Evolutionary conservation across 2,888 invertebrate species (phyloP).

Genomic region (Tiphia femorata): DNA sequence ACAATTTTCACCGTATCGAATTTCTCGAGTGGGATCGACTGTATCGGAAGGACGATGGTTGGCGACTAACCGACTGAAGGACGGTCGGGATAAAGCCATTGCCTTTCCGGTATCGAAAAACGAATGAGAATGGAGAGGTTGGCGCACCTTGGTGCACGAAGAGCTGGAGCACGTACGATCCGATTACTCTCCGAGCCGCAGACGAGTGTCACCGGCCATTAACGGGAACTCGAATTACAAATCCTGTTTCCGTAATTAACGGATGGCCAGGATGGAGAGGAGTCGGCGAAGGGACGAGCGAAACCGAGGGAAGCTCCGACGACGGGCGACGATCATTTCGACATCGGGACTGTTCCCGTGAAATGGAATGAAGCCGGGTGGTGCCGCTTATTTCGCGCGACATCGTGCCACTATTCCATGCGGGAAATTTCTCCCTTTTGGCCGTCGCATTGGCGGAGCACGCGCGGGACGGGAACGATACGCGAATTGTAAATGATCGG

Average conservation of each 20-base stretch:
- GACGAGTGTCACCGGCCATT: slow-evolving; percentile 49
- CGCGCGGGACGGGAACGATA: too few relatives aligned
- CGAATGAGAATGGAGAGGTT: slow-evolving; percentile 33
- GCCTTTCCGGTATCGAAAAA: slow-evolving; percentile 23
- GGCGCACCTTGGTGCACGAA: slow-evolving; percentile 30
- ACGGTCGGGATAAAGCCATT: slow-evolving; percentile 13
- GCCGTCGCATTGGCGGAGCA: too few relatives aligned
- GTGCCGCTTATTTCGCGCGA: too few relatives aligned
- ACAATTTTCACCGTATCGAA: too few relatives aligned
- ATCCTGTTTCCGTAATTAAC: slow-evolving; percentile 50
- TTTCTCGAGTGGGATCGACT: too few relatives aligned
- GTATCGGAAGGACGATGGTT: too few relatives aligned
- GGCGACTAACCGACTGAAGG: slow-evolving; percentile 15
- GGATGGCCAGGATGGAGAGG: slow-evolving; percentile 17
- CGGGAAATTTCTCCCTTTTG: too few relatives aligned
- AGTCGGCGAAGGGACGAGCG: neutral
- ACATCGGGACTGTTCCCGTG: neutral
- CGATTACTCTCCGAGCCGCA: slow-evolving; percentile 39
- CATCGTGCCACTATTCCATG: too few relatives aligned
- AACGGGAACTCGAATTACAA: slow-evolving; percentile 53
- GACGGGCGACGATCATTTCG: neutral
- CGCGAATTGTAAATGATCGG: too few relatives aligned
- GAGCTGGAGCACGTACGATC: slow-evolving; percentile 39
- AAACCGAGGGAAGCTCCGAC: neutral
- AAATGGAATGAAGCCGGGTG: neutral